phyloP scores from a whole-genome alignment of 2,797 vertebrate genomes.

The Falco peregrinus region DNA sequence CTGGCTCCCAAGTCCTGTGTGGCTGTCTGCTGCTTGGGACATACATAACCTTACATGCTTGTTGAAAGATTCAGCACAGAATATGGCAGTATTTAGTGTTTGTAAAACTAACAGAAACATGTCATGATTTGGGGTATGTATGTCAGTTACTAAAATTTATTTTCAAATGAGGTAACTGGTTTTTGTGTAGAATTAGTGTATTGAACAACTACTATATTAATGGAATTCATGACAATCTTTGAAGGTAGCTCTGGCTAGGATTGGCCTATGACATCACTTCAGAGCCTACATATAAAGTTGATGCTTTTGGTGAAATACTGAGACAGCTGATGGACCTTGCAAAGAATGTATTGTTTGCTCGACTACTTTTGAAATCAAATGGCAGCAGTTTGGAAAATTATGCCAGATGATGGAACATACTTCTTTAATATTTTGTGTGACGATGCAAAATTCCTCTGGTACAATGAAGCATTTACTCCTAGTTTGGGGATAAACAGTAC shows the following conservation, averaged over 20 bases:
- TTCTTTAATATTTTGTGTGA: not conserved
- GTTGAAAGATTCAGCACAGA: not conserved
- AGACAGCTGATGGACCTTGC: not conserved
- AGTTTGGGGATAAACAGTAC: not conserved
- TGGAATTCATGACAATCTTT: not conserved
- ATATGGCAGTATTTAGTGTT: not conserved
- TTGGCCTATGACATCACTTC: not conserved
- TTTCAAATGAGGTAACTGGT: not conserved
- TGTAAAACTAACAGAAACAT: not conserved
- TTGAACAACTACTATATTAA: not conserved
- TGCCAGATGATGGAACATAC: not conserved
- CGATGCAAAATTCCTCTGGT: not conserved
- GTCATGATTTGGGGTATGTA: not conserved
- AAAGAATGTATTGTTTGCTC: not conserved
- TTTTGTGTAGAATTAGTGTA: not conserved
- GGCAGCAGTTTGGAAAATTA: not conserved
- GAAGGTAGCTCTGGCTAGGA: not conserved
- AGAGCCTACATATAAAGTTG: not conserved
- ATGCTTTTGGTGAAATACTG: not conserved
- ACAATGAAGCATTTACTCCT: not conserved
- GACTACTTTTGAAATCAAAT: not conserved
- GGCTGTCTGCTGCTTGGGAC: not conserved
- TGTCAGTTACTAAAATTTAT: not conserved
- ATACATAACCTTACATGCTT: not conserved
- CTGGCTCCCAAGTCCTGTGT: accelerated